Evolutionary conservation across 1,140 invertebrate species (phyloP), one percentile per base, ranked within the genome.

Genomic region (Drosophila rhopaloa): DNA sequence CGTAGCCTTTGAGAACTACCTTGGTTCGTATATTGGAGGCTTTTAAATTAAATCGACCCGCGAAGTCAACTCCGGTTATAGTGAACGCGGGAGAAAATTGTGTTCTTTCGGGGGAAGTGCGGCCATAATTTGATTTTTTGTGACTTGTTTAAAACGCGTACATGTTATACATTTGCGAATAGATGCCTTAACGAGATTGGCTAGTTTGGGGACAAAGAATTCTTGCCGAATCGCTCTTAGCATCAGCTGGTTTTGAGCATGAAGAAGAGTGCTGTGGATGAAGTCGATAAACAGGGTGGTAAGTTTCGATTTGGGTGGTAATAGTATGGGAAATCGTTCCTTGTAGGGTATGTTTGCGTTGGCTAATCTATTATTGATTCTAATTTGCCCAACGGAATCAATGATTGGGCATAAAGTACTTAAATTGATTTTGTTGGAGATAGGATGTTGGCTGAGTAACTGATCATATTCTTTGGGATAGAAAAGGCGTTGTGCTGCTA

Each of bases 81-180:
- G 29, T 19, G 10, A 47, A 47, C 16, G 16, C 44, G 11, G 16
- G 19, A 5, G 44, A 19, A 19, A 47, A 19, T 11, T 47, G 16
- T 6, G 44, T 47, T 47, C 16, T 47, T 47, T 47, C 44, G 16
- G 44, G 44, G 44, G 16, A 19, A 46, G 44, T 19, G 44, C 16
- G 10, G 44, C 16, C 44, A 47, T 47, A 19, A 47, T 47, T 11
- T 47, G 44, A 5, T 47, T 19, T 47, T 47, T 9, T 5, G 44
- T 19, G 4, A 9, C 11, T 11, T 24, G 16, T 9, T 14, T 47
- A 11, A 47, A 47, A 10, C 40, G 40, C 4, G 40, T 41, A n/a
- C 40, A 41, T 41, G 13, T 41, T 41, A 41, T 7, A 6, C 40
- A 14, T 14, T 14, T n/a, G n/a, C 40, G 40, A 41, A 41, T 14